phyloP scores from a whole-genome alignment of 2,797 vertebrate genomes.

The Balearica regulorum region DNA sequence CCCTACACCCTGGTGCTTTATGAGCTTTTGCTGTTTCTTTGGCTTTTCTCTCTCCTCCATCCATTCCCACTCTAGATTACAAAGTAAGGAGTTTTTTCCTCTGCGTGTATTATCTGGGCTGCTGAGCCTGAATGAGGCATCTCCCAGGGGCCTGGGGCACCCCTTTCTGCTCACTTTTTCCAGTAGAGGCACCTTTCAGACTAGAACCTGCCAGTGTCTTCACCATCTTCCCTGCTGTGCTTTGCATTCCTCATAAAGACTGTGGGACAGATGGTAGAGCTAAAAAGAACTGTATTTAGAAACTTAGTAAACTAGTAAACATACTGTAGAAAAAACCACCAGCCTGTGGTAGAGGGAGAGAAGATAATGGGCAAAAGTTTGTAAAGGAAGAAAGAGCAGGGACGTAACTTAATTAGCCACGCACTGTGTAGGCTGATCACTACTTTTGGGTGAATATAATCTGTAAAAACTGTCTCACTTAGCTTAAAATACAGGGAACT shows the following conservation, averaged over 20 bases:
- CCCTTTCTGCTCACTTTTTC: background rate
- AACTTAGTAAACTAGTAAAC: conserved; percentile 15
- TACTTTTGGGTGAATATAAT: background rate
- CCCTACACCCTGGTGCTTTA: background rate
- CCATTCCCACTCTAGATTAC: background rate
- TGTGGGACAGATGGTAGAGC: background rate
- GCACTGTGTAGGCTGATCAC: background rate
- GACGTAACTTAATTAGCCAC: background rate
- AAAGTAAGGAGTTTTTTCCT: background rate
- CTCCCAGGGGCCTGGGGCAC: too few relatives aligned
- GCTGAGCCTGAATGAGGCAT: background rate
- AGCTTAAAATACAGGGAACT: background rate
- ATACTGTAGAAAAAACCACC: background rate
- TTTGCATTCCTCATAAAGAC: background rate
- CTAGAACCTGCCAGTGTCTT: background rate
- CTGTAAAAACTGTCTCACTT: background rate
- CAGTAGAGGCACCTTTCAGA: background rate
- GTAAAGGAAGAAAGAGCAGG: background rate
- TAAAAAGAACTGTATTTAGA: background rate
- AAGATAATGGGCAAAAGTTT: background rate
- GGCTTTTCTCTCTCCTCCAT: background rate
- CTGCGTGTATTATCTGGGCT: background rate
- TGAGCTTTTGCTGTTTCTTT: background rate
- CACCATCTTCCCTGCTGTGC: background rate
- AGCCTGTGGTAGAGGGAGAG: background rate